phyloP scores from a whole-genome alignment of 2,888 invertebrate genomes.

The Augochlorella aurata region DNA sequence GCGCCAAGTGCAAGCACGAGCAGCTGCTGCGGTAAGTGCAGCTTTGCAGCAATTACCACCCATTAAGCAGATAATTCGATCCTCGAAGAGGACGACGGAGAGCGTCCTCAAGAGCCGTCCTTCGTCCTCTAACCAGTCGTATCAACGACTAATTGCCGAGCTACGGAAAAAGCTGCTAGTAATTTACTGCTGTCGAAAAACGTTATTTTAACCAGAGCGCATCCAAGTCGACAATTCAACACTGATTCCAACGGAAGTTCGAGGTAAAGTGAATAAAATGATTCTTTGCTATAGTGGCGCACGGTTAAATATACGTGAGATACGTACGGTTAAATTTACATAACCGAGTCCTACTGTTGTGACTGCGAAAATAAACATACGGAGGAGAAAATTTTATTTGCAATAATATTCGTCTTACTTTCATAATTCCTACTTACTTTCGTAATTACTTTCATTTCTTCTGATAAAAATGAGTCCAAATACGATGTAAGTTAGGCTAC shows the following conservation, averaged over 20 bases:
- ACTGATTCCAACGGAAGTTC: too few relatives aligned
- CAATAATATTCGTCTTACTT: too few relatives aligned
- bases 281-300: background rate
- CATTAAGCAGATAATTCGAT: conserved; percentile 69
- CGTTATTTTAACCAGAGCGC: background rate
- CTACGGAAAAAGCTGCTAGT: background rate
- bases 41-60: conserved; percentile 71
- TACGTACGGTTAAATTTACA: too few relatives aligned
- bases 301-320: too few relatives aligned
- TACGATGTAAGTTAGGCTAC: too few relatives aligned
- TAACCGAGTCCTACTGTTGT: too few relatives aligned
- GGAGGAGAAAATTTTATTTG: too few relatives aligned
- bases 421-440: too few relatives aligned
- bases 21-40: conserved; percentile 69
- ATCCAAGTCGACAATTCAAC: background rate
- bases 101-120: conserved; percentile 47
- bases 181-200: background rate
- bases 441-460: too few relatives aligned
- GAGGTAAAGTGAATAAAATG: too few relatives aligned
- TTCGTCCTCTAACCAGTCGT: conserved; percentile 44
- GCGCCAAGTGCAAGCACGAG: conserved; percentile 46
- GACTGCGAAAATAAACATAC: too few relatives aligned
- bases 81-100: conserved; percentile 41
- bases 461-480: too few relatives aligned
- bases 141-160: conserved; percentile 44